Conservation (phyloP, 2,888 invertebrate species). For the Dilophus febrilis region DNA sequence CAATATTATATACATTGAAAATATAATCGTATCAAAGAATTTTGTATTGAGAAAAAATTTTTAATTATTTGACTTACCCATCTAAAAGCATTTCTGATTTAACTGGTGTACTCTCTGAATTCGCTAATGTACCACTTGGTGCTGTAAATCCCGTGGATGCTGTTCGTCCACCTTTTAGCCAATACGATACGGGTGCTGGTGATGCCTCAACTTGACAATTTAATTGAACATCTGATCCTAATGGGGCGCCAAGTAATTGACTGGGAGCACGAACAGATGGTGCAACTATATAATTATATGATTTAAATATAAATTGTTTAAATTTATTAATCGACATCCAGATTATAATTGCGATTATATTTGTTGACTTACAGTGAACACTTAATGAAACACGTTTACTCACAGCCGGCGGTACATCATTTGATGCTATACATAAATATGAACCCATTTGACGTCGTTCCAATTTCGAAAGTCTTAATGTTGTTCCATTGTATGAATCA, state of each 20-base stretch:
- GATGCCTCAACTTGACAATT: slow-evolving; percentile 81
- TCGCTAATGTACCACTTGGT: slow-evolving; percentile 6
- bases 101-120: slow-evolving; percentile 28
- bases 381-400: slow-evolving; percentile 74
- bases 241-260: slow-evolving; percentile 71
- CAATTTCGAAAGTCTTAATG: slow-evolving; percentile 56
- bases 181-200: slow-evolving; percentile 37
- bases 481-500: slow-evolving; percentile 60
- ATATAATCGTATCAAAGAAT: not conserved
- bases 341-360: not conserved
- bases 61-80: slow-evolving; percentile 38
- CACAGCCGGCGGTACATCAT: slow-evolving; percentile 81
- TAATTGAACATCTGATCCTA: slow-evolving; percentile 69
- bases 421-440: slow-evolving; percentile 81
- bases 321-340: not conserved
- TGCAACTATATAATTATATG: slow-evolving; percentile 43
- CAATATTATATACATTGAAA: too few species aligned
- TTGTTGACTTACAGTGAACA: slow-evolving; percentile 79
- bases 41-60: not conserved
- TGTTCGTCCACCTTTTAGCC: slow-evolving; percentile 28
- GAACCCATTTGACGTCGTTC: slow-evolving; percentile 83
- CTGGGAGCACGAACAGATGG: slow-evolving; percentile 79
- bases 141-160: slow-evolving; percentile 23
- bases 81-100: slow-evolving; percentile 68
- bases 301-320: not conserved